Evolutionary conservation across 2,888 invertebrate genomes (phyloP), one percentile per base, ranked within the genome.

Genomic region (Ochropacha duplaris): DNA sequence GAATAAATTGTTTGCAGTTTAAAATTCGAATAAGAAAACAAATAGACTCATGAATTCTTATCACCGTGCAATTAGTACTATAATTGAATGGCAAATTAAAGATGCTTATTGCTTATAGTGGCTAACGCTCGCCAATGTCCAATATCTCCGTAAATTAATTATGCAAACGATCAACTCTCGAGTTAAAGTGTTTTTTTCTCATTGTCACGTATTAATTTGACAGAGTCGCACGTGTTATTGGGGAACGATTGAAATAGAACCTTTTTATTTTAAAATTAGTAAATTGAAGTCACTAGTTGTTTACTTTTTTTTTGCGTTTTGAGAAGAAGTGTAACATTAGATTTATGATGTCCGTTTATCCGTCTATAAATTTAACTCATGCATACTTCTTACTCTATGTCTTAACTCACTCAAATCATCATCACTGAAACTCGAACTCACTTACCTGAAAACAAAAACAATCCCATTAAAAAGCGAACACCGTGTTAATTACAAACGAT

Each of bases 391-490:
- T 24, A 5, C 24, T 24, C n/a, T n/a, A n/a, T n/a, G n/a, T n/a
- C n/a, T n/a, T n/a, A 39, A 39, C 39, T 39, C 8, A 39, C 39
- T 39, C 34, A 44, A 19, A 14, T 9, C 19, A 3, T 3, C 36
- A n/a, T 36, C 36, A 36, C 36, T 36, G 44, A 19, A 44, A 19
- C 44, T 44, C 19, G 44, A 39, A 28, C 55, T 50, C 56, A 72
- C 88, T 78, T 88, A 89, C 88, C 89, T 88, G 89, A 64, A 87
- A 87, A 83, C 78, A 80, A 78, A 76, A 76, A 71, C 73, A 68
- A 65, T 73, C 65, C 74, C 68, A 80, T 78, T 74, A 76, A 73
- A 72, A 69, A 67, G 70, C 70, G 62, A 34, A 34, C 14, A 31
- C 66, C 66, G 63, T 73, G 81, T 80, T 83, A 84, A 83, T 84